Conservation (phyloP, 2,888 invertebrate genomes). For the Tipula lateralis region DNA sequence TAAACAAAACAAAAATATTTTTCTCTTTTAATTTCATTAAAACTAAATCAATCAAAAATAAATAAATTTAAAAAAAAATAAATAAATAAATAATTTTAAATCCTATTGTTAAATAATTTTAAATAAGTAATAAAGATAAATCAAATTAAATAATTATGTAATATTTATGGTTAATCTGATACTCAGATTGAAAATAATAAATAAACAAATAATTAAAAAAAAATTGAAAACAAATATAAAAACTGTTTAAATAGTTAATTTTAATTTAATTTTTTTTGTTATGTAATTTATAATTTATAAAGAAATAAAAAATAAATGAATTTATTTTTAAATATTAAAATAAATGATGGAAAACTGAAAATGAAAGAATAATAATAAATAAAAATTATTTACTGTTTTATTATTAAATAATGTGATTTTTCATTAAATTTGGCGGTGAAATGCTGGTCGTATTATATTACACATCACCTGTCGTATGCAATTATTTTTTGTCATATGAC, state of each 20-base stretch:
- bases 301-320: not conserved
- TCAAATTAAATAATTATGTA: not conserved
- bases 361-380: not conserved
- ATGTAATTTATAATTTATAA: constrained; percentile 1
- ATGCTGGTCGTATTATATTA: too few relatives aligned
- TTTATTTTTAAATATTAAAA: constrained; percentile 20
- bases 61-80: not conserved
- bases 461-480: too few relatives aligned
- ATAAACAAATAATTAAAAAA: not conserved
- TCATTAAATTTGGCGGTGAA: too few relatives aligned
- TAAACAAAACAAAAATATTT: not conserved
- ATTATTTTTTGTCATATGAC: too few relatives aligned
- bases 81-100: not conserved
- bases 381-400: not conserved
- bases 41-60: not conserved
- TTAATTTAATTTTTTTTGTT: not conserved
- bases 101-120: constrained; percentile 24
- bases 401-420: not conserved
- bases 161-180: not conserved
- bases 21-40: not conserved
- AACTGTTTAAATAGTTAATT: not conserved
- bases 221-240: not conserved
- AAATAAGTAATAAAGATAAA: not conserved
- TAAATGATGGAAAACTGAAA: not conserved
- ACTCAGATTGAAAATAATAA: not conserved